phyloP scores from a whole-genome alignment of 2,113 vertebrate species.

The Pteronura brasiliensis region DNA sequence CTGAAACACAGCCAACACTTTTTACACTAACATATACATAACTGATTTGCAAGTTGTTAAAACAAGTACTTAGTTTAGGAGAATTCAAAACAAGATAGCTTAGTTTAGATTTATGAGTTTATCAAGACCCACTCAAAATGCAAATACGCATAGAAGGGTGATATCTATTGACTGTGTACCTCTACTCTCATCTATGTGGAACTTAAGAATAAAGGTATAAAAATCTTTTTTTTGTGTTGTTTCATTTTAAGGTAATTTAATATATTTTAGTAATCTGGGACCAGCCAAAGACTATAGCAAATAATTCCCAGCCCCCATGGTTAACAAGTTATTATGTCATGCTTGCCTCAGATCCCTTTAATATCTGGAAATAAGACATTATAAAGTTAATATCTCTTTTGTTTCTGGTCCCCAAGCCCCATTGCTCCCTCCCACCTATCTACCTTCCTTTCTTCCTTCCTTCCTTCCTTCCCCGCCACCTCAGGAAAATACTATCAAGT shows the following conservation, averaged over 20 bases:
- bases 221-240: not conserved
- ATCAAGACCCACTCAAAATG: not conserved
- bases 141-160: not conserved
- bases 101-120: not conserved
- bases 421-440: not conserved
- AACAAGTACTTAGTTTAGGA: not conserved
- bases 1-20: not conserved
- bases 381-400: not conserved
- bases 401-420: not conserved
- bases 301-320: not conserved
- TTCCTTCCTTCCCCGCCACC: not conserved
- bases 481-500: not conserved
- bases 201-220: not conserved
- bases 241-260: constrained; percentile 26
- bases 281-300: not conserved
- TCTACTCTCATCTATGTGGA: not conserved
- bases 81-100: not conserved
- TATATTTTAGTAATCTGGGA: not conserved
- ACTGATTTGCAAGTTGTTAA: not conserved
- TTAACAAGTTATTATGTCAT: not conserved
- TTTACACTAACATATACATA: not conserved
- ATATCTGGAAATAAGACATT: not conserved
- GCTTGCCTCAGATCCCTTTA: not conserved
- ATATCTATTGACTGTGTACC: not conserved
- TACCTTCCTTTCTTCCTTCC: no score